phyloP scores from a whole-genome alignment of 1,140 invertebrate genomes.

The Elymnias hypermnestra region DNA sequence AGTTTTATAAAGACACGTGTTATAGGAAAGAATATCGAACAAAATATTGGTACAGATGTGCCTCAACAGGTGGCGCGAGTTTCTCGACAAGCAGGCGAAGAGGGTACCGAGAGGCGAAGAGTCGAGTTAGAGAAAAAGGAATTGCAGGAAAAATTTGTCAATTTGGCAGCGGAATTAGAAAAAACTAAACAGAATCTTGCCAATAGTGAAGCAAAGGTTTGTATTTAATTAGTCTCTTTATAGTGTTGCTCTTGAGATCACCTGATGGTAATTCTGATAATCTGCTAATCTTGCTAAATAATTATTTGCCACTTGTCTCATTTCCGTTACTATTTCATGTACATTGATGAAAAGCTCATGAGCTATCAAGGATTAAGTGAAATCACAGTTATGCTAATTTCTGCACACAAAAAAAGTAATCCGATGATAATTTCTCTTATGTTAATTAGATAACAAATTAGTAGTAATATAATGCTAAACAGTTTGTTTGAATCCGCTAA shows the following conservation, averaged over 20 bases:
- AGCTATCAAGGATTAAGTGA: no score
- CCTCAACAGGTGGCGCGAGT: conserved; percentile 80
- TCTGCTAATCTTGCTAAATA: no score
- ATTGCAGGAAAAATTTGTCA: conserved; percentile 79
- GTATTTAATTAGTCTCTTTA: conserved; percentile 3
- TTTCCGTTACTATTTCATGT: no score
- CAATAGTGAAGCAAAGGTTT: conserved; percentile 83
- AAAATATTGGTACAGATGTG: conserved; percentile 3
- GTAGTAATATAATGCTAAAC: no score
- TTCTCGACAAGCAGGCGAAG: conserved; percentile 87
- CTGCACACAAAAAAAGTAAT: no score
- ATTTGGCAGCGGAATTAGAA: conserved; percentile 82
- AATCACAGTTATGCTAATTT: no score
- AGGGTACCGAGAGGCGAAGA: conserved; percentile 85
- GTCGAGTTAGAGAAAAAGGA: conserved; percentile 83
- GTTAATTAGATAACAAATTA: no score
- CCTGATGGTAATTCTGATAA: neutral
- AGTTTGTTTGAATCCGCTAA: no score
- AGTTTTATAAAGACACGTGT: no score
- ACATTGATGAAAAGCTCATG: no score
- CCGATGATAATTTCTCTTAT: no score
- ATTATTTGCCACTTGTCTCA: no score
- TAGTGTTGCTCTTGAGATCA: neutral
- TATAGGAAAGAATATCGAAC: neutral
- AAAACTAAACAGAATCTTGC: conserved; percentile 82